Evolutionary conservation across 2,888 invertebrate species (phyloP).

Genomic region (Neria commutata): DNA sequence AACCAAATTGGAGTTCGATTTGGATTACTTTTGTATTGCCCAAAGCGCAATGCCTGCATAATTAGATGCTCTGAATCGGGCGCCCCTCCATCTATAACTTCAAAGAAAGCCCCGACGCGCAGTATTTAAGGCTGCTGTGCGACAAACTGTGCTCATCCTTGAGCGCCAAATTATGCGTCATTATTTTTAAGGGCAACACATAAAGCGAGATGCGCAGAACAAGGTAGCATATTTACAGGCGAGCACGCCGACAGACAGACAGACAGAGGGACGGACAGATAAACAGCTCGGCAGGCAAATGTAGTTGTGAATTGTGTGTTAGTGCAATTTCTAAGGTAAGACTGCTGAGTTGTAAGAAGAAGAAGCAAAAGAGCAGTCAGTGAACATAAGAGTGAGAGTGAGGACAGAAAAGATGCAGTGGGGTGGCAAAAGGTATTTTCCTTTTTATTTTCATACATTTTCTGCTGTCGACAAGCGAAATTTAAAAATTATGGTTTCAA

Average conservation of each 20-base stretch:
- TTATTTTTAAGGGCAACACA: constrained; percentile 50
- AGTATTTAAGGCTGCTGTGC: constrained; percentile 5
- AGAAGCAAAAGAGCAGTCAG: too few relatives aligned
- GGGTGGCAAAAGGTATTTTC: not conserved
- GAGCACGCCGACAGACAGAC: too few relatives aligned
- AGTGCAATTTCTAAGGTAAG: not conserved
- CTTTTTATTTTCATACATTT: too few relatives aligned
- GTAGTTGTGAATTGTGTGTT: not conserved
- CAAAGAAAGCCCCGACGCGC: not conserved
- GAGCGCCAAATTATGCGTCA: constrained; percentile 54
- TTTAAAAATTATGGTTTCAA: constrained; percentile 45
- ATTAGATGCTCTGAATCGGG: too few relatives aligned
- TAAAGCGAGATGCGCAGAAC: constrained; percentile 50
- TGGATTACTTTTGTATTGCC: too few relatives aligned
- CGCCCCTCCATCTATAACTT: too few relatives aligned
- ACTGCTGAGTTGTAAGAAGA: not conserved
- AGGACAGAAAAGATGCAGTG: not conserved
- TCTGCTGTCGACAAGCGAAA: constrained; percentile 53
- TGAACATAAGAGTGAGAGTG: not conserved
- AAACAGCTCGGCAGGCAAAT: not conserved
- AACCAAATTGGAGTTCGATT: too few relatives aligned
- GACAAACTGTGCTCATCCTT: constrained; percentile 29
- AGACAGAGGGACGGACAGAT: too few relatives aligned
- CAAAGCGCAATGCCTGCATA: too few relatives aligned
- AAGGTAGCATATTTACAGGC: constrained; percentile 40